These are phyloP conservation scores for Vultur gryphus DNA, from an alignment of 2,797 vertebrate species.

Conservation along the genomic window DNA sequence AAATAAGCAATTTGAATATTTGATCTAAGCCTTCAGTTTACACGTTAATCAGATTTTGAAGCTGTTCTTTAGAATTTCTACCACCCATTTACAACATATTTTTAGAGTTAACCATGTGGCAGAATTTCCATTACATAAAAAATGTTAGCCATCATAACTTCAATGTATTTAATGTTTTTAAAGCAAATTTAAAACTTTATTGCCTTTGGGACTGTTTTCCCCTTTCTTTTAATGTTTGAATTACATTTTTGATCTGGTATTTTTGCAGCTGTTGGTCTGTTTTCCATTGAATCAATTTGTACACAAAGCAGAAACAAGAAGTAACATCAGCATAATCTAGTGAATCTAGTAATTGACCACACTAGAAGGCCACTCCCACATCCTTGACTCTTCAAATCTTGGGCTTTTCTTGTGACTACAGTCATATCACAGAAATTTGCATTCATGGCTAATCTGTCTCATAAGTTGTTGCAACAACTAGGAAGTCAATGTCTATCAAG, in stretches of 20 bases:
- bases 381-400: not conserved
- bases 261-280: not conserved
- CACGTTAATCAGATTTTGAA: not conserved
- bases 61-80: not conserved
- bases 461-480: not conserved
- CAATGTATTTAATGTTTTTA: not conserved
- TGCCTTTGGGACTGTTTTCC: not conserved
- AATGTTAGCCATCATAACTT: not conserved
- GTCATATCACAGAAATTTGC: not conserved
- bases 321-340: not conserved
- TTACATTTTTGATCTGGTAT: not conserved
- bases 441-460: not conserved
- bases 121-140: not conserved
- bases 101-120: not conserved
- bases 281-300: not conserved
- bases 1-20: not conserved
- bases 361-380: not conserved
- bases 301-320: not conserved
- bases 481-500: not conserved
- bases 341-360: not conserved
- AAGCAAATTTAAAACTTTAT: not conserved
- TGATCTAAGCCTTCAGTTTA: not conserved
- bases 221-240: not conserved
- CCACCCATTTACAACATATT: not conserved
- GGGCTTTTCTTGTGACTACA: not conserved